phyloP scores from a whole-genome alignment of 1,140 invertebrate species.

The Drosophila parvula region DNA sequence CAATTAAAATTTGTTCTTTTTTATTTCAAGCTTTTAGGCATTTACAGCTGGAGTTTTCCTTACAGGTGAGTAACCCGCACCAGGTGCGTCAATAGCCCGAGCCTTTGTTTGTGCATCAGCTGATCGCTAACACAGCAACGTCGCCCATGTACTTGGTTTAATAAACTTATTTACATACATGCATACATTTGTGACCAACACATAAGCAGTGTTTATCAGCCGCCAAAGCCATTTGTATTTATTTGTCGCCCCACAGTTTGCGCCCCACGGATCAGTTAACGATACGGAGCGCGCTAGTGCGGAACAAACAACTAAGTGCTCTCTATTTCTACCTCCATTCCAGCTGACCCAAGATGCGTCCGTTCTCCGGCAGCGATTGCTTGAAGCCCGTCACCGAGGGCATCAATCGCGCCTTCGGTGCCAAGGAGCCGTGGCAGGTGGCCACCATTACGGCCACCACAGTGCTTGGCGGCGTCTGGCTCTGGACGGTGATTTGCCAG shows the following conservation, averaged over 20 bases:
- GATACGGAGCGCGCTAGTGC: slow-evolving; percentile 41
- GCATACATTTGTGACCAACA: slow-evolving; percentile 24
- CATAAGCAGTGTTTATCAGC: slow-evolving; percentile 57
- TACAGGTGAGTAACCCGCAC: slow-evolving; percentile 35
- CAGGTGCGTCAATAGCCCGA: slow-evolving; percentile 17
- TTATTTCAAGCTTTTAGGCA: slow-evolving; percentile 11
- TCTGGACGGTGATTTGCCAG: slow-evolving; percentile 89
- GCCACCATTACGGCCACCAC: slow-evolving; percentile 89
- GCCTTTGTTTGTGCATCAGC: slow-evolving; percentile 34
- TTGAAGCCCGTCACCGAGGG: slow-evolving; percentile 63
- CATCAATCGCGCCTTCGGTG: slow-evolving; percentile 87
- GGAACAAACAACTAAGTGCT: slow-evolving; percentile 8
- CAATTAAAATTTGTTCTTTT: slow-evolving; percentile 5
- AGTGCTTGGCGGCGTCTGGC: slow-evolving; percentile 87
- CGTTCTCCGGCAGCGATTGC: slow-evolving; percentile 64
- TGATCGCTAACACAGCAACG: slow-evolving; percentile 20
- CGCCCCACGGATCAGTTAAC: slow-evolving; percentile 51
- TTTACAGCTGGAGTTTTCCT: slow-evolving; percentile 5
- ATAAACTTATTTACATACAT: slow-evolving; percentile 10
- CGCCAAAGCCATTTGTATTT: slow-evolving; percentile 58
- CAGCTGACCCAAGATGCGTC: slow-evolving; percentile 60
- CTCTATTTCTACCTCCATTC: slow-evolving; percentile 32
- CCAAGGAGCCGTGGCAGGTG: slow-evolving; percentile 90
- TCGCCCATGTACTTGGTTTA: slow-evolving; percentile 11
- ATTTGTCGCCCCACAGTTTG: slow-evolving; percentile 30